Evolutionary conservation across 2,797 vertebrate species (phyloP).

Genomic region (Xenopus petersii): DNA sequence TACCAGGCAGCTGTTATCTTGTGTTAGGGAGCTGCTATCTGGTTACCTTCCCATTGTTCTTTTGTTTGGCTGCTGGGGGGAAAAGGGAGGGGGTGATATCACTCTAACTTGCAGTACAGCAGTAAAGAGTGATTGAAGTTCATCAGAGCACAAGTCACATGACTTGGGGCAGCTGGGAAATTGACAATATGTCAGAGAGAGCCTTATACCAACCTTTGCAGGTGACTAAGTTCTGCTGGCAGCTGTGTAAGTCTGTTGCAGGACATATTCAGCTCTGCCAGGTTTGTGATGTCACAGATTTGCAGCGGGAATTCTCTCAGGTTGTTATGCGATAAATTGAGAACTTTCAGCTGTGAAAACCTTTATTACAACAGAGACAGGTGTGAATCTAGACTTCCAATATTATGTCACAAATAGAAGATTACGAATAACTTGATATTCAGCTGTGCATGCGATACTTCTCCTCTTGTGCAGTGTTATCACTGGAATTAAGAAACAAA

Average conservation of each 20-base stretch:
- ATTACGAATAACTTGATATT: neutral
- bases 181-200: too few relatives aligned
- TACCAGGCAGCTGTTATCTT: too few relatives aligned
- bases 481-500: neutral
- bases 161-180: too few relatives aligned
- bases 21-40: too few relatives aligned
- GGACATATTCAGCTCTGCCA: constrained; percentile 90
- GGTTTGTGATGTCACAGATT: constrained; percentile 84
- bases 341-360: constrained; percentile 91
- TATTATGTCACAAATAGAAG: constrained; percentile 46
- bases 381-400: too few relatives aligned
- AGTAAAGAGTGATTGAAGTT: too few relatives aligned
- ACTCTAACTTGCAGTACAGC: too few relatives aligned
- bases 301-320: constrained; percentile 84
- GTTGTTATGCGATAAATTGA: constrained; percentile 93
- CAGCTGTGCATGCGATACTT: neutral
- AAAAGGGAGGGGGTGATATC: too few relatives aligned
- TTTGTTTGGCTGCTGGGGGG: too few relatives aligned
- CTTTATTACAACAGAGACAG: constrained; percentile 61
- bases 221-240: constrained; percentile 77
- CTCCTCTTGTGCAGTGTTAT: neutral
- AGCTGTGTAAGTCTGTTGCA: constrained; percentile 78
- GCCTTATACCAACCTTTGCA: constrained; percentile 76
- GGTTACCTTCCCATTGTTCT: too few relatives aligned
- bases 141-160: too few relatives aligned